These are phyloP conservation scores for Rhaphigaster nebulosa DNA, from an alignment of 2,888 invertebrate genomes.

Conservation along the genomic window DNA sequence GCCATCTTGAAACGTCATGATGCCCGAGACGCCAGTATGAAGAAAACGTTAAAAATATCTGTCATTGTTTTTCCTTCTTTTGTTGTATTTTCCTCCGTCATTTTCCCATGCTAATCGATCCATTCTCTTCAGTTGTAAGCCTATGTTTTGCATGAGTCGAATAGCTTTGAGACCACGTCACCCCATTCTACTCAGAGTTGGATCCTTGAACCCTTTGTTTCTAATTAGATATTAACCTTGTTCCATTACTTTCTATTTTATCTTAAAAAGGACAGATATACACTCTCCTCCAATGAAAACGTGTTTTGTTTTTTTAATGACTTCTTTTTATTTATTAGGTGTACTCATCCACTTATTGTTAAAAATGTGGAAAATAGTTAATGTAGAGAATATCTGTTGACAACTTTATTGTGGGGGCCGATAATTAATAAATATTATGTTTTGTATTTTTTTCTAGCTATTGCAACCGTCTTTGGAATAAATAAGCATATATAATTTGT, in stretches of 20 bases:
- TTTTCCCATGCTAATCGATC: constrained; percentile 37
- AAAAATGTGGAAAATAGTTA: neutral
- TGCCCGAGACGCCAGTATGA: neutral
- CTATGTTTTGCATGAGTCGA: constrained; percentile 15
- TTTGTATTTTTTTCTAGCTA: too few relatives aligned
- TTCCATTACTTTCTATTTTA: constrained; percentile 15
- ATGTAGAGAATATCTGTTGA: too few relatives aligned
- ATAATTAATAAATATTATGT: too few relatives aligned
- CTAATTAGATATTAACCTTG: constrained; percentile 46
- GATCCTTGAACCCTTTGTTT: constrained; percentile 25
- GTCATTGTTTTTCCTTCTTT: constrained; percentile 34
- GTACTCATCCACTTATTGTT: neutral
- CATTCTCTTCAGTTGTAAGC: neutral
- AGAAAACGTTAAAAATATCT: constrained; percentile 18
- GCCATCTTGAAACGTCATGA: neutral
- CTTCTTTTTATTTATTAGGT: neutral
- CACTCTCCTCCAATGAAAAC: neutral
- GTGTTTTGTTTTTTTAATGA: neutral
- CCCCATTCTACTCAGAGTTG: neutral
- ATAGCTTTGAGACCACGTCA: neutral
- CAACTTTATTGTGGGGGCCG: too few relatives aligned
- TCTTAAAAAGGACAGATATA: neutral
- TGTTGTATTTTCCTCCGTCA: constrained; percentile 16
- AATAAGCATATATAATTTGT: too few relatives aligned
- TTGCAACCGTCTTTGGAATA: too few relatives aligned